phyloP scores from a whole-genome alignment of 2,888 invertebrate genomes.

The Drosophila cyrtoloma region DNA sequence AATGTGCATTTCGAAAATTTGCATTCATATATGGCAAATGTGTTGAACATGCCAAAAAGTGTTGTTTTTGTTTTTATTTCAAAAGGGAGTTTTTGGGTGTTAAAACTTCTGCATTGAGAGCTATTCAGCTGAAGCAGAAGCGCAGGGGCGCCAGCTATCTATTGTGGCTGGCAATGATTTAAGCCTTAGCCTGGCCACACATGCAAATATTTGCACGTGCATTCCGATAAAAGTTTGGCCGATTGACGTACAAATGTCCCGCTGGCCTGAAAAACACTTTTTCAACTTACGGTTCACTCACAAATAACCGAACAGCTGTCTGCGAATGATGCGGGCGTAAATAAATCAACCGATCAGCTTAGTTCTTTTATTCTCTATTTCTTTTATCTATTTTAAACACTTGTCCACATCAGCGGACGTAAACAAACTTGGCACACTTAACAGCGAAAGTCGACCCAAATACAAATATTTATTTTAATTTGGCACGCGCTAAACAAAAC shows the following conservation, averaged over 20 bases:
- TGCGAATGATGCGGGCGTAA: slow-evolving; percentile 34
- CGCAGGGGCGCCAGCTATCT: background rate
- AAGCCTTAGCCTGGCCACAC: slow-evolving; percentile 29
- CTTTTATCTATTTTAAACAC: slow-evolving; percentile 39
- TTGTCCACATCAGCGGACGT: slow-evolving; percentile 21
- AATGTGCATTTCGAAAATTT: background rate
- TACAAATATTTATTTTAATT: slow-evolving; percentile 32
- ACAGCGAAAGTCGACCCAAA: slow-evolving; percentile 24
- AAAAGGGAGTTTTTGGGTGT: background rate
- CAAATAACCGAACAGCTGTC: slow-evolving; percentile 42
- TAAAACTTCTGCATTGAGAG: background rate
- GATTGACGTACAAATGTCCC: slow-evolving; percentile 35
- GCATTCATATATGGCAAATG: background rate
- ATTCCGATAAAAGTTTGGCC: slow-evolving; percentile 37
- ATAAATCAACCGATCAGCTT: slow-evolving; percentile 23
- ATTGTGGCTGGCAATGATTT: slow-evolving; percentile 18
- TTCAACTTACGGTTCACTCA: slow-evolving; percentile 45
- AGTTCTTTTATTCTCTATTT: slow-evolving; percentile 6
- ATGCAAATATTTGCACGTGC: slow-evolving; percentile 37
- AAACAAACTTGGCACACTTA: slow-evolving; percentile 37
- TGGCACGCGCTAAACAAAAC: slow-evolving; percentile 10
- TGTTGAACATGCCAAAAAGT: slow-evolving; percentile 3
- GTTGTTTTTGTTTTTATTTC: background rate
- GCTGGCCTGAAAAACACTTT: slow-evolving; percentile 26
- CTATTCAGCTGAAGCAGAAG: background rate